A percentile compares a stretch with the other conserved stretches of the same genome.
Evolutionary conservation across 2,888 invertebrate genomes (phyloP).

Genomic region (Allolobophora icterica): DNA sequence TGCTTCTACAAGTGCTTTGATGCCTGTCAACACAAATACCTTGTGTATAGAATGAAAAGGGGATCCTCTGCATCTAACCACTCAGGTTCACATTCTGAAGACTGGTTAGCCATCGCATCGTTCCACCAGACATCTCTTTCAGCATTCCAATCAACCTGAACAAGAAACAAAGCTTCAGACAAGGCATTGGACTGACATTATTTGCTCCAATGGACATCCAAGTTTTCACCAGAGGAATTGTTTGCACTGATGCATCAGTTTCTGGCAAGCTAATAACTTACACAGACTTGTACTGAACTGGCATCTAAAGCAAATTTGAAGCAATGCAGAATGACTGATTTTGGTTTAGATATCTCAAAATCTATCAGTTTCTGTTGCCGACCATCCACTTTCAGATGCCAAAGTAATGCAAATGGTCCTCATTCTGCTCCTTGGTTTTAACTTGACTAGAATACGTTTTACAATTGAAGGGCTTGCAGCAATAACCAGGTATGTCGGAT

Average conservation of each 20-base stretch:
- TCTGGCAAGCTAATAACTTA: not conserved
- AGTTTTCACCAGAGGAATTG: not conserved
- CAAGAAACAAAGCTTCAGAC: conserved; percentile 26
- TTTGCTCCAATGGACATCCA: too few relatives aligned
- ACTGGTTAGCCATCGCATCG: conserved; percentile 79
- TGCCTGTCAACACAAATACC: conserved; percentile 65
- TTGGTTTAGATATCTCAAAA: not conserved
- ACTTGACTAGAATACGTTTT: not conserved
- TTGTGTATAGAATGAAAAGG: conserved; percentile 95
- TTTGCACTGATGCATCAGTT: not conserved
- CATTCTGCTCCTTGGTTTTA: not conserved
- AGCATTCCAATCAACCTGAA: conserved; percentile 64
- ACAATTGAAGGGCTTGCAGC: too few relatives aligned
- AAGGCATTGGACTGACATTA: not conserved
- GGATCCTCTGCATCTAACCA: conserved; percentile 97
- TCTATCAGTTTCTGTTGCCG: not conserved
- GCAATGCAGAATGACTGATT: not conserved
- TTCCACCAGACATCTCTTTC: conserved; percentile 89
- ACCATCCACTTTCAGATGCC: not conserved
- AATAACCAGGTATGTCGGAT: too few relatives aligned
- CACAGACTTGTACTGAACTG: not conserved
- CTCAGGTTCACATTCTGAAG: conserved; percentile 84
- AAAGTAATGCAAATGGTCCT: not conserved
- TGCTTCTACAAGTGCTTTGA: too few relatives aligned
- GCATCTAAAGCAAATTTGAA: not conserved